phyloP scores from a whole-genome alignment of 2,888 invertebrate species.

The Calliopum simillimum region DNA sequence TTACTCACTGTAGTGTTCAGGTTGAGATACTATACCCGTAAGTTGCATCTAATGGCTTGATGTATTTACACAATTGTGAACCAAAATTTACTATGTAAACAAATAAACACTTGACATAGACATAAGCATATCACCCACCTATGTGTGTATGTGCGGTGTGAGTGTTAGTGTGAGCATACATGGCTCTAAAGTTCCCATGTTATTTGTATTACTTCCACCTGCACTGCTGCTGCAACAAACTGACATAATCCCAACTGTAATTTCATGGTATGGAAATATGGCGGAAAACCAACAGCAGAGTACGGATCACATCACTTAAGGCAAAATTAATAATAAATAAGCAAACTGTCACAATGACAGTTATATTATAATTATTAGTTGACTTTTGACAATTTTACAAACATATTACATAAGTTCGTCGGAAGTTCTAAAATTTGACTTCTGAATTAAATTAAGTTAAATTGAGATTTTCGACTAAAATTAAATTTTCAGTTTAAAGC shows the following conservation, averaged over 20 bases:
- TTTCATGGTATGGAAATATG: no score
- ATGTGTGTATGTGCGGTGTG: not conserved
- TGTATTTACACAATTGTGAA: constrained; percentile 25
- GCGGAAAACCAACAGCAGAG: not conserved
- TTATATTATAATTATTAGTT: constrained; percentile 4
- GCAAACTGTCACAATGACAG: constrained; percentile 21
- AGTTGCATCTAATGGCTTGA: not conserved
- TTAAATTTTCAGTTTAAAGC: no score
- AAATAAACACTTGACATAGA: constrained; percentile 8
- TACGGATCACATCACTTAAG: not conserved
- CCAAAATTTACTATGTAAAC: constrained; percentile 14
- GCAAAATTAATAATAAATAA: constrained; percentile 2
- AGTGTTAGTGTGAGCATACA: not conserved
- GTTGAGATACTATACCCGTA: no score
- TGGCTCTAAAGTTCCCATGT: not conserved
- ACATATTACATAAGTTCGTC: no score
- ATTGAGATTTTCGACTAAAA: no score
- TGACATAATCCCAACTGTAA: no score
- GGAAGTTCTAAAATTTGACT: no score
- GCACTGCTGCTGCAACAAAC: not conserved
- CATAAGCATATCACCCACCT: not conserved
- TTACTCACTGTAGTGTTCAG: not conserved
- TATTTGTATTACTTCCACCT: not conserved
- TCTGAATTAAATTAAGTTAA: no score
- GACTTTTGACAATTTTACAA: not conserved